Base-by-base conservation (phyloP, 2,797 vertebrate genomes). In the Danio aesculapii region DNA sequence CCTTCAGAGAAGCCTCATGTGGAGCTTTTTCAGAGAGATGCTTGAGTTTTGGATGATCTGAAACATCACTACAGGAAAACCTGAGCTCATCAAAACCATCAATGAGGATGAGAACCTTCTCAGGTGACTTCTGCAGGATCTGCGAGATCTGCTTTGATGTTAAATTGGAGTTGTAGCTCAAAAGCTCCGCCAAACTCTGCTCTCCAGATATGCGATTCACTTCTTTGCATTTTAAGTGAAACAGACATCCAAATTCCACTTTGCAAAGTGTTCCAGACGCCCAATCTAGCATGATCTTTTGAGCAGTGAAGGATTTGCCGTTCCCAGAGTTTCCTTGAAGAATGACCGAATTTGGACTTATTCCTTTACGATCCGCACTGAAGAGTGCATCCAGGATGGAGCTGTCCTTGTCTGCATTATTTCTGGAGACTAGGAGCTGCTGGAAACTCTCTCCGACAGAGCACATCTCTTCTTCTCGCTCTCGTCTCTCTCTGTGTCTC, bases 51-150 rank as follows among this genome's bases (percentile, higher is more conserved):
- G 11, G 11, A 30, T 7, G 0, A 19, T 17, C 52, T 0, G 46
- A 61, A 0, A 17, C 6, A 6, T 52, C 68, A n/a, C 16, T 39
- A 52, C 5, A n/a, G 21, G 77, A 66, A 62, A 58, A 30, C 57
- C 16, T 58, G 11, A 84, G 63, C 30, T 84, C 83, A 75, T 84
- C 79, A n/a, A 84, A 84, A 16, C 83, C 83, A 82, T 84, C 79
- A 10, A 84, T 17, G n/a, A 84, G 52, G 49, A 84, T 67, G 17
- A 82, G 83, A 7, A 74, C 21, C 55, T 62, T 78, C 41, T 69
- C 63, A 19, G 63, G 19, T 19, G 62, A 58, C 19, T 39, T 52
- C 14, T 71, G 71, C 11, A 84, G 75, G 19, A 82, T 49, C 62
- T 46, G 79, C n/a, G 57, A 41, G 39, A 82, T 77, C 50, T 74